Evolutionary conservation across 2,888 invertebrate genomes (phyloP).

Genomic region (Volucella inflata): DNA sequence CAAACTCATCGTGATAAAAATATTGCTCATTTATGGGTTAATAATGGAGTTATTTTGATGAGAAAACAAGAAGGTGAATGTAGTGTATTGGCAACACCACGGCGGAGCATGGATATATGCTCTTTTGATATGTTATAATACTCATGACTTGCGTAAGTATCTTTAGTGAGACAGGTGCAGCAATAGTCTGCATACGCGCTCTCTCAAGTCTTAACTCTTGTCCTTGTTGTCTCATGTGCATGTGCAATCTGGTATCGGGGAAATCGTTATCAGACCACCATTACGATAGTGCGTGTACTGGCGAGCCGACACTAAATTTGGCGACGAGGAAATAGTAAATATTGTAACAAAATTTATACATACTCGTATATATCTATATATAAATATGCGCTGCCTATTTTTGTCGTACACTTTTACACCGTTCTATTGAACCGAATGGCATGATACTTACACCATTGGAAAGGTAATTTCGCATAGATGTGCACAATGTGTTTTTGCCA

Average conservation of each 20-base stretch:
- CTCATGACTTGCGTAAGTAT: background rate
- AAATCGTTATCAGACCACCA: background rate
- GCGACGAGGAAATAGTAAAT: constrained; percentile 5
- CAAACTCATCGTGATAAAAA: too few species aligned
- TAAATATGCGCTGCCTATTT: too few species aligned
- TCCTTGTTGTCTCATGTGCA: constrained; percentile 13
- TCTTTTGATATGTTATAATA: background rate
- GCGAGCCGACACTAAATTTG: constrained; percentile 16
- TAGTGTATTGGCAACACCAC: constrained; percentile 4
- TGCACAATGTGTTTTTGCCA: too few species aligned
- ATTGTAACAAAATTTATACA: background rate
- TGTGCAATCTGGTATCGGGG: background rate
- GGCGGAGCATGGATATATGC: background rate
- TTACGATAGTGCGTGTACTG: background rate
- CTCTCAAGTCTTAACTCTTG: background rate
- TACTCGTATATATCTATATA: too few species aligned
- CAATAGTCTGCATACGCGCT: background rate
- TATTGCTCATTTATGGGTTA: too few species aligned
- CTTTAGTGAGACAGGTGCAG: too few species aligned
- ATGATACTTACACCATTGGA: too few species aligned
- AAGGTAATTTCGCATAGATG: too few species aligned
- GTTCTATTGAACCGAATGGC: too few species aligned
- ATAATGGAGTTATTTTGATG: too few species aligned
- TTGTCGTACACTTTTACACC: too few species aligned
- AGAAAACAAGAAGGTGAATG: too few species aligned